Percentiles rank a stretch among this genome's conserved stretches.
phyloP scores from a whole-genome alignment of 1,140 invertebrate species.

The Whitmania pigra region DNA sequence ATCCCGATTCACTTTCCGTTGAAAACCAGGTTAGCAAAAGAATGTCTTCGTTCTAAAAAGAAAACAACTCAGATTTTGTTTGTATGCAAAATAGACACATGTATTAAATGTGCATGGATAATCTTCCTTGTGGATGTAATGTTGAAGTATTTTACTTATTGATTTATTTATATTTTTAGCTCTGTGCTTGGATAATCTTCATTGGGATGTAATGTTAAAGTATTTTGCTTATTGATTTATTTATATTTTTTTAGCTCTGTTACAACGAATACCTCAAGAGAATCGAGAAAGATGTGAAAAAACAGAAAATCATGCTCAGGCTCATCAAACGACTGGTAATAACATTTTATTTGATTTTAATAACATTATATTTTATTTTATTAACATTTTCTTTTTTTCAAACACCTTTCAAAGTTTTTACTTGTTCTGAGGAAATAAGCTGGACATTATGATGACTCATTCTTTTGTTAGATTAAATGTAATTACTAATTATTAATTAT shows the following conservation, averaged over 20 bases:
- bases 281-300: constrained; percentile 33
- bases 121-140: background rate
- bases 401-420: too few species aligned
- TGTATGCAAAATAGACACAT: background rate
- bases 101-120: background rate
- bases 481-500: too few species aligned
- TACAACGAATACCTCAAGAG: constrained; percentile 36
- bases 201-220: background rate
- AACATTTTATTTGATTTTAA: too few species aligned
- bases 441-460: too few species aligned
- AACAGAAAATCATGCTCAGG: constrained; percentile 40
- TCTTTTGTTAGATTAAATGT: too few species aligned
- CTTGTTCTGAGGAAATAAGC: too few species aligned
- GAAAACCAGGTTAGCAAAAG: constrained; percentile 36
- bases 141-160: background rate
- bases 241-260: constrained; percentile 33
- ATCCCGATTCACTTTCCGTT: constrained; percentile 33
- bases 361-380: too few species aligned
- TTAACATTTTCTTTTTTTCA: too few species aligned
- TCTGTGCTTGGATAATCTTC: background rate
- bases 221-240: constrained; percentile 4
- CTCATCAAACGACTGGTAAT: constrained; percentile 40
- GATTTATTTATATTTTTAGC: too few species aligned
- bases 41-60: background rate
- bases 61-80: background rate